Base-by-base conservation (phyloP, 2,888 invertebrate species). In the Leptopilina myrica region DNA sequence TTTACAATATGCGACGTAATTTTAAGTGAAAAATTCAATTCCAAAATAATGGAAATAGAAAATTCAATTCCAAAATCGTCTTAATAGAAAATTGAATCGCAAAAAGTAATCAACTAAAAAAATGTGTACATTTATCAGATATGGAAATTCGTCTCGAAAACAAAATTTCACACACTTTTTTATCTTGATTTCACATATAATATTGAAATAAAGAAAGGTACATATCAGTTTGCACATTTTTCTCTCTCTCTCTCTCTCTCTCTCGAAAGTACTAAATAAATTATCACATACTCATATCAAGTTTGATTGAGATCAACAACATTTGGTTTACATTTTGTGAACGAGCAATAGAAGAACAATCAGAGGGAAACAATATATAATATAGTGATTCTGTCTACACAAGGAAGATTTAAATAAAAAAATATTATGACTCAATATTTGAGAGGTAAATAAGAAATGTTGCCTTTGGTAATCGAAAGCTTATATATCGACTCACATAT, bases 381-480 rank as follows among this genome's bases (percentile, higher is more conserved):
- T 49, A 67, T 15, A 73, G 73, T 73, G 73, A 73, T 73, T 73
- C 73, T n/a, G 56, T 73, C 33, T 33, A 73, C 73, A 73, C 73
- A 73, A 33, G 53, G 73, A 26, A 73, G 56, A 73, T 73, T 73
- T 73, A 73, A 73, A 53, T 56, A 56, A 73, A 73, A 73, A 73
- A 73, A 73, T 73, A 73, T 73, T 73, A 73, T 73, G 73, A 73
- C 56, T 73, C 69, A 20, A 56, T 73, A 73, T 73, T 73, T 73
- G 73, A 73, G 73, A 53, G 73, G 73, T 53, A 56, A 56, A 73
- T 73, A 73, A 73, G 73, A 73, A 73, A n/a, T 73, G 73, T 73
- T 73, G 56, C 73, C 73, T 73, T 56, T 73, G 73, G 73, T 73
- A 73, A 73, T 73, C 73, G 73, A 73, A 56, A 73, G 33, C 73